A percentile compares a stretch with the other conserved stretches of the same genome.
Evolutionary conservation across 2,113 vertebrate genomes (phyloP).

Genomic region (Hiodon tergisus): DNA sequence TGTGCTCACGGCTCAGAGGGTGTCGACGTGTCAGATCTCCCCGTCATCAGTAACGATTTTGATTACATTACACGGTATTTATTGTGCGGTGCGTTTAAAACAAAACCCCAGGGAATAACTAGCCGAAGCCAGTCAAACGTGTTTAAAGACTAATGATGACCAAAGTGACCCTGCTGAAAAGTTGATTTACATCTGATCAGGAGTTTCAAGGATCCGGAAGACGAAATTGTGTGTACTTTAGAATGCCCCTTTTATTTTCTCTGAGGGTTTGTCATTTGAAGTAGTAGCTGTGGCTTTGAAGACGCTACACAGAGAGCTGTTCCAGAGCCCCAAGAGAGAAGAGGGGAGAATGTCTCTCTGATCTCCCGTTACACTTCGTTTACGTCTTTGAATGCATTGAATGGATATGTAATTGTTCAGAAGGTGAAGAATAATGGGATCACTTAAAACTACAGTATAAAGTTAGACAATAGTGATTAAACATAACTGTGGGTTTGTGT

Average conservation of each 20-base stretch:
- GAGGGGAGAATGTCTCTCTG: constrained; percentile 40
- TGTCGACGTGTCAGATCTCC: no score
- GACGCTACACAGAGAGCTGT: constrained; percentile 28
- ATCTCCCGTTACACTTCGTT: constrained; percentile 61
- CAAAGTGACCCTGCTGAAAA: constrained; percentile 7
- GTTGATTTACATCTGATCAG: constrained; percentile 23
- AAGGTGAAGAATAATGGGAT: constrained; percentile 55
- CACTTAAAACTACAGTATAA: constrained; percentile 56
- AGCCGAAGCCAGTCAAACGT: no score
- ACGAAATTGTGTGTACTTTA: constrained; percentile 15
- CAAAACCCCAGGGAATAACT: no score
- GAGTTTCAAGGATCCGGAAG: background rate
- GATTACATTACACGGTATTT: no score
- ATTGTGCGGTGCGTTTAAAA: no score
- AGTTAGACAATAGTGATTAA: constrained; percentile 54
- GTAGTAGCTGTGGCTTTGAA: constrained; percentile 40
- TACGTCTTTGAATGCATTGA: constrained; percentile 50
- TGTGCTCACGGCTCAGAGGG: no score
- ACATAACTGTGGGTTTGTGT: constrained; percentile 39
- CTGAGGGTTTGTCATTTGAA: constrained; percentile 26
- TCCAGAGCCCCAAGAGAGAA: constrained; percentile 39
- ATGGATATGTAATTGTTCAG: constrained; percentile 59
- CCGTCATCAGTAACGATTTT: no score
- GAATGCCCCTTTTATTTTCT: constrained; percentile 25
- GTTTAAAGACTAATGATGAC: background rate